Evolutionary conservation across 2,888 invertebrate genomes (phyloP).

Genomic region (Acleris holmiana): DNA sequence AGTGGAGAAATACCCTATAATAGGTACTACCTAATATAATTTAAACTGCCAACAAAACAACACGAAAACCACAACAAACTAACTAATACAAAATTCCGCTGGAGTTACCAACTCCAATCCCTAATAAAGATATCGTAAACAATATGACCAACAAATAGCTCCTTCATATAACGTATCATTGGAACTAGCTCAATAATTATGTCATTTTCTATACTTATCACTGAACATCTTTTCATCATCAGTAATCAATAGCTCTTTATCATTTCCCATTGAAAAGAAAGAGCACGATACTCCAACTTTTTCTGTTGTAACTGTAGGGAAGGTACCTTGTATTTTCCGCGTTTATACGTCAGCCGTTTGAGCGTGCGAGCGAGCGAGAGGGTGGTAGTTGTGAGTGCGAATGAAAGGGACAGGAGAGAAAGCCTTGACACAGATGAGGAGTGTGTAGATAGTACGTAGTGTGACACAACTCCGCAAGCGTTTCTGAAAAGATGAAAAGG

Average conservation of each 20-base stretch:
- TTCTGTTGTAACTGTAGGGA: conserved; percentile 39
- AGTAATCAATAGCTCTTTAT: conserved; percentile 11
- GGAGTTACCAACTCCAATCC: neutral
- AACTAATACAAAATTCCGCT: neutral
- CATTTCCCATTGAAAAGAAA: conserved; percentile 13
- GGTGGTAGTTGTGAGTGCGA: conserved; percentile 43
- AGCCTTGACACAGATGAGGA: conserved; percentile 60
- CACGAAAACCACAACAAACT: neutral
- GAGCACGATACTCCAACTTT: conserved; percentile 14
- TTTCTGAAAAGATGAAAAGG: neutral
- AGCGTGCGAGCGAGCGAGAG: conserved; percentile 53
- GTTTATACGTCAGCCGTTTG: conserved; percentile 60
- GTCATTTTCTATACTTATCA: conserved; percentile 16
- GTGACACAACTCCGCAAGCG: conserved; percentile 8
- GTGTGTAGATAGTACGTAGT: conserved; percentile 14
- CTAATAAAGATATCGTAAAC: neutral
- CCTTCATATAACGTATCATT: conserved; percentile 29
- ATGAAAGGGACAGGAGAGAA: conserved; percentile 53
- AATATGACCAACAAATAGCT: conserved; percentile 20
- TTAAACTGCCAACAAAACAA: no score
- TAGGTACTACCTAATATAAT: no score
- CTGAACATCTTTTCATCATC: neutral
- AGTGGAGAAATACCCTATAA: no score
- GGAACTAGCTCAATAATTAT: conserved; percentile 30
- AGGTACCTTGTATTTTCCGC: conserved; percentile 60